phyloP scores from a whole-genome alignment of 2,888 invertebrate species.

The Uropetala carovei region DNA sequence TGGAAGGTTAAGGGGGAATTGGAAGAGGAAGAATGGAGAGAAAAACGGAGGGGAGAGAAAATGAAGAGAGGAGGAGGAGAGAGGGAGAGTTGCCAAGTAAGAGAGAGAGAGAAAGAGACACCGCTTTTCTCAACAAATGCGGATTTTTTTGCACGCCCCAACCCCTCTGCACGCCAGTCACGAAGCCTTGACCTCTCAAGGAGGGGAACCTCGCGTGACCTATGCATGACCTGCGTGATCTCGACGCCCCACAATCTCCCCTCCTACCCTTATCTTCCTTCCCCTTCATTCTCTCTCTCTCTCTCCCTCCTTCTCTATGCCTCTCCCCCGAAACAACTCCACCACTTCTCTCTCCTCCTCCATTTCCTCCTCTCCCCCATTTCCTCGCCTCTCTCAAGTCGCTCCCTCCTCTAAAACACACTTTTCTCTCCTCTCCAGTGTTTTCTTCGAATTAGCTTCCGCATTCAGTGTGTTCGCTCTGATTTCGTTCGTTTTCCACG shows the following conservation, averaged over 20 bases:
- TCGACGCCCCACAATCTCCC: not conserved
- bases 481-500: not conserved
- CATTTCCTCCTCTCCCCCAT: not conserved
- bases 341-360: not conserved
- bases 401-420: not conserved
- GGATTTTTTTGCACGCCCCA: not conserved
- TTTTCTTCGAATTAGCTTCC: not conserved
- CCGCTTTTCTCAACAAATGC: no score
- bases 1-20: not conserved
- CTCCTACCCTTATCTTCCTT: not conserved
- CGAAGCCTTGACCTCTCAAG: constrained; percentile 40
- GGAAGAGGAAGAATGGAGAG: not conserved
- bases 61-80: not conserved
- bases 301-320: not conserved
- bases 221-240: constrained; percentile 31
- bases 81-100: not conserved
- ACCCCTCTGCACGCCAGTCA: constrained; percentile 3
- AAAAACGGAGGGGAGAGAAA: not conserved
- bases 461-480: not conserved
- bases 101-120: not conserved
- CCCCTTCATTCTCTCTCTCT: not conserved
- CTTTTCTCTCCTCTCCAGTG: not conserved
- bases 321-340: not conserved
- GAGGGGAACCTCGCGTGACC: constrained; percentile 4
- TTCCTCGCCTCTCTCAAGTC: not conserved